Evolutionary conservation across 2,113 vertebrate genomes (phyloP).

Genomic region (Anas platyrhynchos): DNA sequence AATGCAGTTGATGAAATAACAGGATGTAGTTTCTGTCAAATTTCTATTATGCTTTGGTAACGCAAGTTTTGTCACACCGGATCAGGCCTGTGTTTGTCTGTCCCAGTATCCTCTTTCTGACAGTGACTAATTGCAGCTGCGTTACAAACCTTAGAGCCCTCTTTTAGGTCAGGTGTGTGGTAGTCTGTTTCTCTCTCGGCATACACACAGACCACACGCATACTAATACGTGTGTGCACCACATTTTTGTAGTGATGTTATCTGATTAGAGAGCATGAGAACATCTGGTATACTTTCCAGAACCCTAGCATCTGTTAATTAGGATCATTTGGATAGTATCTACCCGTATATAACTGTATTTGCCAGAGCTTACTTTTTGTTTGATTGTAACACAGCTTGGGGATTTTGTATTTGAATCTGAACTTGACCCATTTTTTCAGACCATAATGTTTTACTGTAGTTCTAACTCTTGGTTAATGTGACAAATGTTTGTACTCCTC

Average conservation of each 20-base stretch:
- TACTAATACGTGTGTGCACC: background rate
- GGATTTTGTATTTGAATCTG: background rate
- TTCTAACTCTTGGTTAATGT: background rate
- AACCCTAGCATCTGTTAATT: background rate
- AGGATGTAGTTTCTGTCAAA: background rate
- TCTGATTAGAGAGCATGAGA: background rate
- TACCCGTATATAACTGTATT: background rate
- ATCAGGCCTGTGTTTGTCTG: background rate
- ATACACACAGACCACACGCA: background rate
- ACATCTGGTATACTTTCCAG: background rate
- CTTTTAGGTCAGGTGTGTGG: background rate
- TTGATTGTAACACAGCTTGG: background rate
- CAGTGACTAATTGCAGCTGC: background rate
- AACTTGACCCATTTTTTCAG: background rate
- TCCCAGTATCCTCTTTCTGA: background rate
- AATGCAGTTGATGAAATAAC: background rate
- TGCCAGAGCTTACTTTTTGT: background rate
- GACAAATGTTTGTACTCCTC: background rate
- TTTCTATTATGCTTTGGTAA: background rate
- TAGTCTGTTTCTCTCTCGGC: background rate
- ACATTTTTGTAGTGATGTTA: background rate
- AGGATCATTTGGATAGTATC: background rate
- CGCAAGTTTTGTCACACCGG: background rate
- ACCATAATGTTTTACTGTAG: background rate
- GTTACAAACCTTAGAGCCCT: accelerated